Conservation (phyloP, 2,797 vertebrate species). For the Chaetophractus vellerosus region DNA sequence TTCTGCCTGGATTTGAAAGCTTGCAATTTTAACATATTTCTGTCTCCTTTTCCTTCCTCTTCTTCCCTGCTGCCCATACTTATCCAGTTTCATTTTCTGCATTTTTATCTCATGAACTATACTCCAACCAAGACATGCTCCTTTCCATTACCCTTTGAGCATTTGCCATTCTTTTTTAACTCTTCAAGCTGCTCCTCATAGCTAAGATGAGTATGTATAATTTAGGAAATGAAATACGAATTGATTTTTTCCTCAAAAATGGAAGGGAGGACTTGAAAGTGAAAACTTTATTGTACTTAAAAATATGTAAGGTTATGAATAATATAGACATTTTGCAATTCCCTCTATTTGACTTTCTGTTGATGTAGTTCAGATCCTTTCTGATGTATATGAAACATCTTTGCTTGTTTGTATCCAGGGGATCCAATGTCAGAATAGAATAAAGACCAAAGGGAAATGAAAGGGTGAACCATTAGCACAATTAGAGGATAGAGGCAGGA, state of each 20-base stretch:
- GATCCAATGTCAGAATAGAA: neutral
- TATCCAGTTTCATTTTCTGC: neutral
- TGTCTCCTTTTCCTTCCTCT: neutral
- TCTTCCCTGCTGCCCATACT: neutral
- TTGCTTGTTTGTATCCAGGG: neutral
- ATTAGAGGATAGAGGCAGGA: neutral
- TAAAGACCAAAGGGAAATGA: neutral
- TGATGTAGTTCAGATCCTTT: neutral
- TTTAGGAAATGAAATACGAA: neutral
- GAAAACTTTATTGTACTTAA: slow-evolving; percentile 38
- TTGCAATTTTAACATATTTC: neutral
- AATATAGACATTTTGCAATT: neutral
- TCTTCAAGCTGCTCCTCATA: neutral
- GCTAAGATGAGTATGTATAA: neutral
- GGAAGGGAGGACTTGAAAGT: neutral
- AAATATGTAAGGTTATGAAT: neutral
- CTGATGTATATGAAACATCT: neutral
- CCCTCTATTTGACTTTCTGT: neutral
- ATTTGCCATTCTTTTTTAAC: neutral
- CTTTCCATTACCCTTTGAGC: neutral
- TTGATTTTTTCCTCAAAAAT: slow-evolving; percentile 26
- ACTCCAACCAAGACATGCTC: neutral
- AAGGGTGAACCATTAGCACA: neutral
- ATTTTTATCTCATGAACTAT: neutral
- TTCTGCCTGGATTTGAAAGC: slow-evolving; percentile 44